Percentiles rank a stretch among this genome's conserved stretches.
These are phyloP conservation scores for Urocolius indicus DNA, from an alignment of 2,113 vertebrate genomes.

Conservation along the genomic window DNA sequence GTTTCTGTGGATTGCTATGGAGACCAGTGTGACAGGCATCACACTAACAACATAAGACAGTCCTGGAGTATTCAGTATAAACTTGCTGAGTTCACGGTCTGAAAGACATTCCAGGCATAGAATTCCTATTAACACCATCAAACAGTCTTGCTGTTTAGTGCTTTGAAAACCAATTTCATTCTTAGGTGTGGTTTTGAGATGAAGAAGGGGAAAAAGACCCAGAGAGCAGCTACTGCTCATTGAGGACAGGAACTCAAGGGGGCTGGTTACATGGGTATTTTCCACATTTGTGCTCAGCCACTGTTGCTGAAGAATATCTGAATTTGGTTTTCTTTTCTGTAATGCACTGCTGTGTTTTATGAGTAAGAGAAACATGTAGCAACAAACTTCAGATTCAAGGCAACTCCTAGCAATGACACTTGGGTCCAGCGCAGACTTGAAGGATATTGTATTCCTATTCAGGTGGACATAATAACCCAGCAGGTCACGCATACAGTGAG, in stretches of 20 bases:
- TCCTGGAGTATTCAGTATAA: background rate
- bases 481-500: background rate
- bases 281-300: background rate
- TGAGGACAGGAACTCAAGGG: background rate
- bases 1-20: background rate
- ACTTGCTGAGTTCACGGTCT: accelerated
- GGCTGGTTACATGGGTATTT: background rate
- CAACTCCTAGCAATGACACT: accelerated
- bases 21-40: background rate
- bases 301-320: background rate
- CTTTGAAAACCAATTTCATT: background rate
- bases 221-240: background rate
- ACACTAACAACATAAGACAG: background rate
- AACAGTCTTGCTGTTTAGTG: background rate
- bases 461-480: accelerated
- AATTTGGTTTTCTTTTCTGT: background rate
- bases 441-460: background rate
- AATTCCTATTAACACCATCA: background rate
- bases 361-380: accelerated
- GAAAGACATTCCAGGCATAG: background rate
- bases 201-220: accelerated
- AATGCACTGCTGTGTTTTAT: background rate
- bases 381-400: background rate
- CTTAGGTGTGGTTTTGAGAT: background rate
- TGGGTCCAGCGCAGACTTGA: background rate